Evolutionary conservation across 2,888 invertebrate genomes (phyloP), one percentile per base, ranked within the genome.

Genomic region (Meta bourneti): DNA sequence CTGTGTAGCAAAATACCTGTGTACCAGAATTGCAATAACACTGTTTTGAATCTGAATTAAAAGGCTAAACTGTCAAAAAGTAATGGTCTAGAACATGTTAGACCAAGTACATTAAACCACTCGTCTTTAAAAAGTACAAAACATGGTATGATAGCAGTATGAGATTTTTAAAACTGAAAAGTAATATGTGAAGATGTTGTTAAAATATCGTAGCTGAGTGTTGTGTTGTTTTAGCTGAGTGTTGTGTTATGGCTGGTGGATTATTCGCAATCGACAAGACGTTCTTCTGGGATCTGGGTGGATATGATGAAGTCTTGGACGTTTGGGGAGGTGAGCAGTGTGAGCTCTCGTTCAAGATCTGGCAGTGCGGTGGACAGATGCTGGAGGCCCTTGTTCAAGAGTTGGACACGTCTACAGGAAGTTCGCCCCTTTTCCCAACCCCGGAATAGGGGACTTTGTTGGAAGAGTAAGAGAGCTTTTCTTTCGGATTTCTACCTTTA

Each of bases 241-340:
- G 13, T 13, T 11, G 11, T 0, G 97, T 99, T 0, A 99, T 99
- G 99, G 99, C 99, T 92, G 99, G 99, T 16, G 99, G 99, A 0
- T 95, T 99, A 93, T 99, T 99, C 95, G 99, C 99, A n/a, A 99
- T 99, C 89, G 97, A 97, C 90, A 95, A 97, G 0, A 96, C 97
- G 93, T 99, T 98, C 96, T 99, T 99, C 95, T 99, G 98, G 98
- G 98, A 98, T 95, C 95, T 99, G 72, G 99, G 98, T 1, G 99
- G 99, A 0, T 98, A 98, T 94, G 98, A 98, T 94, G 97, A 97
- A 88, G 98, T 98, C 0, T 95, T 98, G 1, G 98, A 98, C 94
- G 99, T 99, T 93, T 99, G 99, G 99, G 99, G 99, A 48, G 99
- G 99, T 0, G 99, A 99, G 95, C 99, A 99, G 95, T 99, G 98